phyloP scores from a whole-genome alignment of 2,113 vertebrate species.

The Progne subis region DNA sequence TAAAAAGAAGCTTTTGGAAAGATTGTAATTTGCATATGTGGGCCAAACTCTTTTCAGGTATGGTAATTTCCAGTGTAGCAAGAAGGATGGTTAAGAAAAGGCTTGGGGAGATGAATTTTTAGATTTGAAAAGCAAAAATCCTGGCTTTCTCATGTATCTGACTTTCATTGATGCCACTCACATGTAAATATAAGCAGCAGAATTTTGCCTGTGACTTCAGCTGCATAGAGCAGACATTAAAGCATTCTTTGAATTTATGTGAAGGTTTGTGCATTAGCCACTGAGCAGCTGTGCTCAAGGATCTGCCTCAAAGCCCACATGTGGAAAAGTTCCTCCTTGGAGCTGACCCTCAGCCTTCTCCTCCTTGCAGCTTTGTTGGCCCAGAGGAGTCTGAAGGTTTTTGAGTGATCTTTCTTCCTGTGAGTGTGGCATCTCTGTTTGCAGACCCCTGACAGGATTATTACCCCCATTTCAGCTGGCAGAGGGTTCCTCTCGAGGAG shows the following conservation, averaged over 20 bases:
- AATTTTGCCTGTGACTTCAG: neutral
- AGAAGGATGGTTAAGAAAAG: neutral
- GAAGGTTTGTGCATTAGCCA: neutral
- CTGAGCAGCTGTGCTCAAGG: neutral
- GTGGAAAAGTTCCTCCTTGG: neutral
- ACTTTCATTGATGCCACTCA: neutral
- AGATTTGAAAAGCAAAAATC: neutral
- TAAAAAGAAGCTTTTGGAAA: neutral
- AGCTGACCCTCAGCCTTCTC: neutral
- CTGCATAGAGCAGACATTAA: fast-evolving
- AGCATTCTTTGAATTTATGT: neutral
- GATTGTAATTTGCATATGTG: neutral
- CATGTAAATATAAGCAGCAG: neutral
- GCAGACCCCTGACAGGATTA: neutral
- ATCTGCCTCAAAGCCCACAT: neutral
- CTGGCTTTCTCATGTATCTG: neutral
- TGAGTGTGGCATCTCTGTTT: neutral
- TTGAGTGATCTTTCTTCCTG: neutral
- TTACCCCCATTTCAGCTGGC: neutral
- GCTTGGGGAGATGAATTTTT: neutral
- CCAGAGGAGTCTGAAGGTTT: neutral
- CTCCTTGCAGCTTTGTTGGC: neutral
- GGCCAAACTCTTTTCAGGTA: neutral
- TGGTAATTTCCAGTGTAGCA: neutral
- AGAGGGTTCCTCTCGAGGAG: neutral